These are phyloP conservation scores for Heliconius hewitsoni DNA, from an alignment of 1,140 invertebrate species.

Conservation along the genomic window DNA sequence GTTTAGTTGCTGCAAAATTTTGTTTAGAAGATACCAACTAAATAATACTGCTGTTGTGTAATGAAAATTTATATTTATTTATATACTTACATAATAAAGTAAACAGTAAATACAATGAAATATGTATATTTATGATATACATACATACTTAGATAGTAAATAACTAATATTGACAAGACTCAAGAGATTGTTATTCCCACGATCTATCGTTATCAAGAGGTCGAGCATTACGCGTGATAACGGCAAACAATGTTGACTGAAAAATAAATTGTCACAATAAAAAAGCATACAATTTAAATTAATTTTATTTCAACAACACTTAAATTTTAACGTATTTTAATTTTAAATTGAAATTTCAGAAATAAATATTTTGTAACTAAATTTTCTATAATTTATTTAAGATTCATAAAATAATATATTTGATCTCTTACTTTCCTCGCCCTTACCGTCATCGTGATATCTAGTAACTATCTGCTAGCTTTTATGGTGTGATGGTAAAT, in stretches of 20 bases:
- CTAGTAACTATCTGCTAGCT: too few species aligned
- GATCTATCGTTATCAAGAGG: constrained; percentile 35
- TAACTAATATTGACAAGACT: constrained; percentile 1
- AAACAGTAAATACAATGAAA: not conserved
- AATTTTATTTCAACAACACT: not conserved
- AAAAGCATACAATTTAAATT: not conserved
- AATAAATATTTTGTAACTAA: too few species aligned
- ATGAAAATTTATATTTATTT: not conserved
- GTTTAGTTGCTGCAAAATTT: not conserved
- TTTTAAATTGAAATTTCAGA: not conserved
- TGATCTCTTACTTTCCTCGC: too few species aligned
- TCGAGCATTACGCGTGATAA: constrained; percentile 29
- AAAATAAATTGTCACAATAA: not conserved
- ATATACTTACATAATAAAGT: constrained; percentile 1
- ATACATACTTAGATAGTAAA: constrained; percentile 11
- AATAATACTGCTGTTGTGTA: not conserved
- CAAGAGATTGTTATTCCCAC: constrained; percentile 31
- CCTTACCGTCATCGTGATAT: too few species aligned
- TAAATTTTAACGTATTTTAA: not conserved
- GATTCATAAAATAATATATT: too few species aligned
- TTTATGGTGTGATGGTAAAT: too few species aligned
- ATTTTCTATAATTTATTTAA: too few species aligned
- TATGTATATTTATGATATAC: not conserved
- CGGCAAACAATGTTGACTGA: not conserved
- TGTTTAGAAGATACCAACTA: not conserved